Percentiles rank a stretch among this genome's conserved stretches.
Evolutionary conservation across 2,797 vertebrate genomes (phyloP).

Genomic region (Chanos chanos): DNA sequence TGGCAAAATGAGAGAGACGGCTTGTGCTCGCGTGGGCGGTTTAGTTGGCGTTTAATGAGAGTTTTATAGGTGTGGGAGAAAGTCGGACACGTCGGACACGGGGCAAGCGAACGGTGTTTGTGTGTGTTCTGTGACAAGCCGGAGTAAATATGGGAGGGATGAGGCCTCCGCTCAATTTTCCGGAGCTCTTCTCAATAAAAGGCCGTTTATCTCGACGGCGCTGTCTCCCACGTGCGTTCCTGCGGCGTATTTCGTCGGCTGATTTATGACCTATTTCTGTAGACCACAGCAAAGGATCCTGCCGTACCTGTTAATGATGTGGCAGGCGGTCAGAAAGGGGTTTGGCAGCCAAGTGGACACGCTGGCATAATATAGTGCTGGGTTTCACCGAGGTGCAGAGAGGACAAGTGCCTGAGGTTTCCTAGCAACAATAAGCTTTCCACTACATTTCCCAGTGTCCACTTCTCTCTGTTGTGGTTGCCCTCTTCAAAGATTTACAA

Average conservation of each 20-base stretch:
- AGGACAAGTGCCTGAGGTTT: background rate
- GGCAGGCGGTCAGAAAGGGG: conserved; percentile 51
- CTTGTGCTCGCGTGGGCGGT: conserved; percentile 13
- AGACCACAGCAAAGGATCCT: conserved; percentile 23
- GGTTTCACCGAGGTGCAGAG: conserved; percentile 61
- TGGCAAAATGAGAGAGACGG: conserved; percentile 1
- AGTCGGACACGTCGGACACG: conserved; percentile 23
- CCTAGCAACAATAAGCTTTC: conserved; percentile 2
- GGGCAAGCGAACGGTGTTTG: conserved; percentile 12
- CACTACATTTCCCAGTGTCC: conserved; percentile 12
- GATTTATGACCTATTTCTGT: conserved; percentile 41
- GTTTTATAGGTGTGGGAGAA: conserved; percentile 39
- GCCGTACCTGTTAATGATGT: conserved; percentile 46
- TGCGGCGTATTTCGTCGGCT: conserved; percentile 33
- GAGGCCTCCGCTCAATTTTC: conserved; percentile 22
- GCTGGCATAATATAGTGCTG: conserved; percentile 56
- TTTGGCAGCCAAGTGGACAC: conserved; percentile 16
- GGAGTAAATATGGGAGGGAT: conserved; percentile 34
- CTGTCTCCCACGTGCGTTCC: conserved; percentile 25
- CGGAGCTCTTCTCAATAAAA: conserved; percentile 40
- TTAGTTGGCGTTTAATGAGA: conserved; percentile 12
- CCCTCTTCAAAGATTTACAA: background rate
- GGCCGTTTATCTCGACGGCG: conserved; percentile 39
- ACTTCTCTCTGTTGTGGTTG: background rate
- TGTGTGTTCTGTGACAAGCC: conserved; percentile 21